Conservation (phyloP, 2,888 invertebrate species). For the Labia minor region DNA sequence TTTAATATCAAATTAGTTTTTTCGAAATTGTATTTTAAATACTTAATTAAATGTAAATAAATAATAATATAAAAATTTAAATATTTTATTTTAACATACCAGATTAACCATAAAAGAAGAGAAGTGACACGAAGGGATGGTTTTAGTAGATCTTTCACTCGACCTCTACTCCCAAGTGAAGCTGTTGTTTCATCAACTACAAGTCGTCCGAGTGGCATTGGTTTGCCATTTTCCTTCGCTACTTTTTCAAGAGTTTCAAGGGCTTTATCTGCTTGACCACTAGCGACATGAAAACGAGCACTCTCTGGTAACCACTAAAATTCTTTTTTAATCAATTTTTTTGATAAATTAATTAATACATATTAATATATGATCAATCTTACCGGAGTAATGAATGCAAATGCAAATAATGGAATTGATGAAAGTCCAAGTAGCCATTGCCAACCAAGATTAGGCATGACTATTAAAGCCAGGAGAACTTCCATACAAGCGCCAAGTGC, state of each 20-base stretch:
- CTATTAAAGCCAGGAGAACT: slow-evolving; percentile 74
- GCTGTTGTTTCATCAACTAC: slow-evolving; percentile 57
- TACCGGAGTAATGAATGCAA: slow-evolving; percentile 69
- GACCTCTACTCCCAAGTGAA: slow-evolving; percentile 46
- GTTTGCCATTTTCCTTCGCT: slow-evolving; percentile 77
- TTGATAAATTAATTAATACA: slow-evolving; percentile 14
- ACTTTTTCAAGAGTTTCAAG: slow-evolving; percentile 69
- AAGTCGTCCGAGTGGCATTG: slow-evolving; percentile 73
- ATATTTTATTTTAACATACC: no score
- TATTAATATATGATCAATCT: slow-evolving; percentile 31
- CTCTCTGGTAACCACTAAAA: slow-evolving; percentile 89
- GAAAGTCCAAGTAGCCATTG: slow-evolving; percentile 87
- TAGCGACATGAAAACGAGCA: slow-evolving; percentile 75
- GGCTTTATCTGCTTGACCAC: slow-evolving; percentile 78
- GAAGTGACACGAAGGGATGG: slow-evolving; percentile 76
- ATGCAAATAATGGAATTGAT: slow-evolving; percentile 73
- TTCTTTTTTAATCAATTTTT: slow-evolving; percentile 18
- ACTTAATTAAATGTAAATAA: no score
- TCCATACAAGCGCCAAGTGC: slow-evolving; percentile 90
- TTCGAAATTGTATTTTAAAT: no score
- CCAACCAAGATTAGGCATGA: slow-evolving; percentile 88
- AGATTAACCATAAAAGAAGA: slow-evolving; percentile 82
- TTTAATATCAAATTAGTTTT: no score
- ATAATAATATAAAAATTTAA: no score
- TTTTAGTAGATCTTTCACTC: slow-evolving; percentile 59